Conservation (phyloP, 2,888 invertebrate genomes). For the Tiliacea aurago region DNA sequence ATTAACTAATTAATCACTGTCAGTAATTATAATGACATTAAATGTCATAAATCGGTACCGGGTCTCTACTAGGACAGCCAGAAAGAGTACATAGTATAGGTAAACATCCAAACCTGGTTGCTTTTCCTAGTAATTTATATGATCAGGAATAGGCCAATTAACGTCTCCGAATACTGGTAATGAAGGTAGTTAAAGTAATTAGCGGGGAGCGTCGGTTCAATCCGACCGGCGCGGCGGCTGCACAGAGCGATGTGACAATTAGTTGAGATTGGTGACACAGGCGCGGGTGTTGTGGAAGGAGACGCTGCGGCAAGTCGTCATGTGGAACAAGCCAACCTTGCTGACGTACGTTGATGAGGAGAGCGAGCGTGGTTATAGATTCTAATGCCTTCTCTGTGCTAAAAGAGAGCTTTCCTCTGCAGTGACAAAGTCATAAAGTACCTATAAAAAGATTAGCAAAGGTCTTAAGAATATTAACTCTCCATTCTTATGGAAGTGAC, state of each 20-base stretch:
- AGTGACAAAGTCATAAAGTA: background rate
- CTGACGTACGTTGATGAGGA: background rate
- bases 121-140: constrained; percentile 4
- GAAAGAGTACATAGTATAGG: too few species aligned
- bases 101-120: background rate
- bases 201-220: constrained; percentile 38
- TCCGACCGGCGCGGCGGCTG: constrained; percentile 31
- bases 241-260: constrained; percentile 55
- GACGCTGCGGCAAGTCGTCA: background rate
- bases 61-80: too few species aligned
- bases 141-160: constrained; percentile 4
- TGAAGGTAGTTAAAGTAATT: constrained; percentile 52
- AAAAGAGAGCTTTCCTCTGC: background rate
- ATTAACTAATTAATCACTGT: background rate
- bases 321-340: background rate
- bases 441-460: constrained; percentile 1
- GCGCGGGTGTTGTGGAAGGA: background rate
- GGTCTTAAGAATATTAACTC: constrained; percentile 9
- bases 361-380: background rate
- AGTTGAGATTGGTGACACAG: constrained; percentile 21
- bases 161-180: constrained; percentile 23
- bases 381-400: background rate
- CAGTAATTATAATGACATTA: too few species aligned
- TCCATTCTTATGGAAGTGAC: constrained; percentile 5
- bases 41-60: background rate